phyloP scores from a whole-genome alignment of 2,888 invertebrate genomes.

The Sinhomidia bicolor region DNA sequence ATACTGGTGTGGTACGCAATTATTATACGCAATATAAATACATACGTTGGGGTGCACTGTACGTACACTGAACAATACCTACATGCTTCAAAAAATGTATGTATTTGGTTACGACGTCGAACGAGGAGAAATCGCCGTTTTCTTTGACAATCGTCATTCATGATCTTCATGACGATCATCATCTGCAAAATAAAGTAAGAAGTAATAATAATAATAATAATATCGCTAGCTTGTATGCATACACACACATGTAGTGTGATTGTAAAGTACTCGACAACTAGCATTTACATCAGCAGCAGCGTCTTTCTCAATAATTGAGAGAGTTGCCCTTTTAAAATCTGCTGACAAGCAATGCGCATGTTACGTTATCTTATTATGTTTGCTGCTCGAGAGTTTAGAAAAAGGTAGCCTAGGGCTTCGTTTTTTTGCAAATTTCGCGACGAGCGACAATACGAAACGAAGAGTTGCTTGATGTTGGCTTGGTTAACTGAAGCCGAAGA shows the following conservation, averaged over 20 bases:
- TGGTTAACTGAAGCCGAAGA: neutral
- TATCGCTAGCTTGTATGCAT: neutral
- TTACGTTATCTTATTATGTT: neutral
- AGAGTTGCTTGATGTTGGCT: neutral
- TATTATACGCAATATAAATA: neutral
- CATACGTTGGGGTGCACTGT: neutral
- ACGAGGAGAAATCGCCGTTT: conserved; percentile 45
- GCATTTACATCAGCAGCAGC: neutral
- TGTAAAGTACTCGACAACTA: neutral
- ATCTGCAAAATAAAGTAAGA: neutral
- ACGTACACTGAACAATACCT: too few relatives aligned
- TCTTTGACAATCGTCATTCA: conserved; percentile 1
- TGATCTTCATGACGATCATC: neutral
- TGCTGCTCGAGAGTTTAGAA: neutral
- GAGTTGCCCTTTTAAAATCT: neutral
- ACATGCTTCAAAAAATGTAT: neutral
- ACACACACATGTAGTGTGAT: neutral
- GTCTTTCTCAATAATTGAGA: neutral
- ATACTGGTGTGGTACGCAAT: neutral
- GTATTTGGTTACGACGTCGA: too few relatives aligned
- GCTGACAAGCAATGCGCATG: neutral
- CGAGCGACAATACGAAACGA: neutral
- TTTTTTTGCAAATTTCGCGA: conserved; percentile 32
- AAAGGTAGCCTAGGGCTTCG: conserved; percentile 30
- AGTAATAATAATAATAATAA: too few relatives aligned